Conservation (phyloP, 2,113 vertebrate species). For the Jacana jacana region DNA sequence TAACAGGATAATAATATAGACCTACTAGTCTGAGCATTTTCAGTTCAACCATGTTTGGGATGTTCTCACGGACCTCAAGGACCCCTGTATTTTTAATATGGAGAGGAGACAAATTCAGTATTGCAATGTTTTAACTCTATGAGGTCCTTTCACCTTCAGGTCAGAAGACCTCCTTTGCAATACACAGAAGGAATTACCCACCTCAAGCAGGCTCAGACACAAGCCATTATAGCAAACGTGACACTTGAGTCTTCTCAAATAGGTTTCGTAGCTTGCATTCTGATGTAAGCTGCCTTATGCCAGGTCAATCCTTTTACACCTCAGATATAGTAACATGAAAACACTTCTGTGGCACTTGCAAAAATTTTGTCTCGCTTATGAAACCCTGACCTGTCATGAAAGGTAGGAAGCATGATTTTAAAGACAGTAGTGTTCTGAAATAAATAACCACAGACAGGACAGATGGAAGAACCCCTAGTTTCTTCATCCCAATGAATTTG, state of each 20-base stretch:
- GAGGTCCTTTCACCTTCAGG: not conserved
- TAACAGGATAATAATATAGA: not conserved
- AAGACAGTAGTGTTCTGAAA: not conserved
- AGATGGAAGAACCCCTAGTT: not conserved
- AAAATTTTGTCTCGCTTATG: not conserved
- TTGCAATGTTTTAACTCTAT: not conserved
- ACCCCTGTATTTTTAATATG: not conserved
- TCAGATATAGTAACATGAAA: not conserved
- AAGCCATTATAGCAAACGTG: not conserved
- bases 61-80: not conserved
- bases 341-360: not conserved
- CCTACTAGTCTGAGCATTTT: not conserved
- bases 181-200: not conserved
- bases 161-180: not conserved
- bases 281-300: not conserved
- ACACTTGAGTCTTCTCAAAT: not conserved
- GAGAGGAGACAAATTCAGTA: not conserved
- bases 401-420: not conserved
- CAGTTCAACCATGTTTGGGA: not conserved
- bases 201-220: not conserved
- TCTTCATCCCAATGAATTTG: not conserved
- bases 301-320: not conserved
- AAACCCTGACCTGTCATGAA: not conserved
- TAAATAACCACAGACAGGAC: not conserved
- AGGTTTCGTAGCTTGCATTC: not conserved